Percentiles rank a stretch among this genome's conserved stretches.
Conservation (phyloP, 2,113 vertebrate species). For the Vimba vimba region DNA sequence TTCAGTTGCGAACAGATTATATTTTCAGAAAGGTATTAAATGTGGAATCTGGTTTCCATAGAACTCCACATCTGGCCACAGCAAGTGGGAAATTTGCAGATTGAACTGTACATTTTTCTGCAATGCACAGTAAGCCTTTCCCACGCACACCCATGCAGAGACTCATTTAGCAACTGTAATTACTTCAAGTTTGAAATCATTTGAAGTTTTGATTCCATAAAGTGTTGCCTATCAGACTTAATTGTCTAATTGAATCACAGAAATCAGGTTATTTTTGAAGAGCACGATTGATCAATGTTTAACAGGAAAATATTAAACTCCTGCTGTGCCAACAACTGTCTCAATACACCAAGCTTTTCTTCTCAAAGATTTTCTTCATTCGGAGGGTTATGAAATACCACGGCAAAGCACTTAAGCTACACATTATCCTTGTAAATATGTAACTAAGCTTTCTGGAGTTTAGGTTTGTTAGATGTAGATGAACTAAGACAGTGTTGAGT, state of each 20-base stretch:
- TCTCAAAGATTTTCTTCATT: not conserved
- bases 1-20: not conserved
- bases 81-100: not conserved
- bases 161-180: not conserved
- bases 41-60: constrained; percentile 9
- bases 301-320: constrained; percentile 40
- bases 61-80: not conserved
- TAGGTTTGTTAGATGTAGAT: constrained; percentile 8
- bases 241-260: constrained; percentile 30
- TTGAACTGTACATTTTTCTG: not conserved
- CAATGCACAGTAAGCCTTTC: not conserved
- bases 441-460: constrained; percentile 4
- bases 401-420: constrained; percentile 31
- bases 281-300: constrained; percentile 59
- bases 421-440: constrained; percentile 36
- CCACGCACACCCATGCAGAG: not conserved
- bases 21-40: constrained; percentile 16
- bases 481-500: not conserved
- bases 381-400: not conserved
- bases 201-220: constrained; percentile 10
- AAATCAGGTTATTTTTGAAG: constrained; percentile 50
- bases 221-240: not conserved
- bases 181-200: not conserved
- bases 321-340: constrained; percentile 70
- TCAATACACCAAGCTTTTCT: constrained; percentile 65